Conservation (phyloP, 2,113 vertebrate species). For the Proteles cristata region DNA sequence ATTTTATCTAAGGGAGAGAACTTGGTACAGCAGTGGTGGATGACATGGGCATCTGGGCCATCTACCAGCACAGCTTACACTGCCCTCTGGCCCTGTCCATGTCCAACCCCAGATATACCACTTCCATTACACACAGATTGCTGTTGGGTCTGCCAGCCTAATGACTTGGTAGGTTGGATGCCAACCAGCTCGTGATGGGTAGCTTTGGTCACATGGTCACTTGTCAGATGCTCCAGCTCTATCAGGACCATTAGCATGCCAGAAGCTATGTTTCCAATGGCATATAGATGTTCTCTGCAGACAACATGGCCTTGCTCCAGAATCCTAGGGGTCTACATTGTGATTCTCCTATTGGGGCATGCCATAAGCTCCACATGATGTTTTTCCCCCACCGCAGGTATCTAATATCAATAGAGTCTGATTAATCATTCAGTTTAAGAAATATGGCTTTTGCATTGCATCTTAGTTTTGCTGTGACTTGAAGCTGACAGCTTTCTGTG, state of each 20-base stretch:
- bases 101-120: not conserved
- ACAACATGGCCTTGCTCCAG: not conserved
- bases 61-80: not conserved
- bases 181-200: not conserved
- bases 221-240: not conserved
- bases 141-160: not conserved
- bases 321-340: not conserved
- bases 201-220: not conserved
- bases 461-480: not conserved
- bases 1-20: not conserved
- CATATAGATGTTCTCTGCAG: not conserved
- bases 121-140: not conserved
- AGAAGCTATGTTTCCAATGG: not conserved
- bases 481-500: not conserved
- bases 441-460: not conserved
- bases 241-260: not conserved
- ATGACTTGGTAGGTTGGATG: not conserved
- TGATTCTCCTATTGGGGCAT: not conserved
- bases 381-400: not conserved
- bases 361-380: not conserved
- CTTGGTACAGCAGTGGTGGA: not conserved
- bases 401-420: not conserved
- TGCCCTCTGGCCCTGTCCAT: not conserved
- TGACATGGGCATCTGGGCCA: not conserved
- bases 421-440: not conserved